Evolutionary conservation across 2,113 vertebrate genomes (phyloP).

Genomic region (Pantherophis guttatus): DNA sequence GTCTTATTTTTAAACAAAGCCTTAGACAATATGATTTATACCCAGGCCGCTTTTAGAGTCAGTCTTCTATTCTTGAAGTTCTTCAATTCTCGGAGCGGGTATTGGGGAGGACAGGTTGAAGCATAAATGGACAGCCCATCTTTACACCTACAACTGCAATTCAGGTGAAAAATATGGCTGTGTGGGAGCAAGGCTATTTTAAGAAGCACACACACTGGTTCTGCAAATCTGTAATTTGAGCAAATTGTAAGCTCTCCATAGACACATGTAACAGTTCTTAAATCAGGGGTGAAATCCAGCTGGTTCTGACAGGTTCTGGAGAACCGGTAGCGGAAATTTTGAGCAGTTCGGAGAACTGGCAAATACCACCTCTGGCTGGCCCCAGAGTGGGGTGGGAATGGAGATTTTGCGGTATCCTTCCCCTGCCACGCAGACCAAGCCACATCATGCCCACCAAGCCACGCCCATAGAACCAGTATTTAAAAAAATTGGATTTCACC

Average conservation of each 20-base stretch:
- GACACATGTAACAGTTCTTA: background rate
- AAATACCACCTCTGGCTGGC: no score
- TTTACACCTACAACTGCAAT: background rate
- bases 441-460: no score
- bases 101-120: background rate
- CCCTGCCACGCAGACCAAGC: no score
- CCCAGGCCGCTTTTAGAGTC: background rate
- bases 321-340: no score
- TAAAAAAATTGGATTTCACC: no score
- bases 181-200: background rate
- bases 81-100: background rate
- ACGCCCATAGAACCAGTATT: no score
- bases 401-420: no score
- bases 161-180: background rate
- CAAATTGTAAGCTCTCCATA: background rate
- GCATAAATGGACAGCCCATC: background rate
- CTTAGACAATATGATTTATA: background rate
- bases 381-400: no score
- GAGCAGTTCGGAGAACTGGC: no score
- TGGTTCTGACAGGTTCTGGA: no score
- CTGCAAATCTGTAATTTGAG: background rate
- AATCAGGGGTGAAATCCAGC: no score
- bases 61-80: background rate
- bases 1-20: background rate
- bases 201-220: background rate